These are phyloP conservation scores for Leptopilina myrica DNA, from an alignment of 2,888 invertebrate genomes.

Conservation along the genomic window DNA sequence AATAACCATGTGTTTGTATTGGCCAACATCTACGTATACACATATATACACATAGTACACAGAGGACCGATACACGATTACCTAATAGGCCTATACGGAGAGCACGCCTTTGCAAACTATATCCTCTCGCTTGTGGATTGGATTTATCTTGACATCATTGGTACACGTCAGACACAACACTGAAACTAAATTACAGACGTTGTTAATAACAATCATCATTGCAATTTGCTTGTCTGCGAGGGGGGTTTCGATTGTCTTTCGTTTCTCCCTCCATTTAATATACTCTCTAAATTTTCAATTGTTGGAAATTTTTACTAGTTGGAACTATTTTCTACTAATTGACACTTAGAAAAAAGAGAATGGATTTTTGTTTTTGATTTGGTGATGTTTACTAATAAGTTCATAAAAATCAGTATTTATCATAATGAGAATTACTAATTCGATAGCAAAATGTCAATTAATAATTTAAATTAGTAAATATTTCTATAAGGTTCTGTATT, in stretches of 20 bases:
- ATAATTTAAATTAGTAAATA: too few species aligned
- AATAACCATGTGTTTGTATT: constrained; percentile 24
- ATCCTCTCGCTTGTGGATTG: constrained; percentile 36
- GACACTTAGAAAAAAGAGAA: too few species aligned
- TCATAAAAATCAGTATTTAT: too few species aligned
- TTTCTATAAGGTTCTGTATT: too few species aligned
- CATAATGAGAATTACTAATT: too few species aligned
- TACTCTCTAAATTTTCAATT: background rate
- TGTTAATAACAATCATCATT: constrained; percentile 22
- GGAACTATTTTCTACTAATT: background rate
- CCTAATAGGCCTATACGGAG: constrained; percentile 63
- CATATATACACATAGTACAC: constrained; percentile 45
- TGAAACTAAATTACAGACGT: constrained; percentile 36
- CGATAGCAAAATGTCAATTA: too few species aligned
- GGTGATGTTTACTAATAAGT: too few species aligned
- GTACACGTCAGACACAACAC: constrained; percentile 36
- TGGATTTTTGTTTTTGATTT: too few species aligned
- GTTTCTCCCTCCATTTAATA: background rate
- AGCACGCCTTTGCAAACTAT: constrained; percentile 38
- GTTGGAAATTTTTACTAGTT: too few species aligned
- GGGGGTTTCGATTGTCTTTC: background rate
- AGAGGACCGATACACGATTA: constrained; percentile 59
- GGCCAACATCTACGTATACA: background rate
- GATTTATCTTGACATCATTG: constrained; percentile 41
- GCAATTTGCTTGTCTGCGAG: background rate